A percentile compares a stretch with the other conserved stretches of the same genome.
Conservation (phyloP, 2,888 invertebrate genomes). For the Lycocerus yunnanus region DNA sequence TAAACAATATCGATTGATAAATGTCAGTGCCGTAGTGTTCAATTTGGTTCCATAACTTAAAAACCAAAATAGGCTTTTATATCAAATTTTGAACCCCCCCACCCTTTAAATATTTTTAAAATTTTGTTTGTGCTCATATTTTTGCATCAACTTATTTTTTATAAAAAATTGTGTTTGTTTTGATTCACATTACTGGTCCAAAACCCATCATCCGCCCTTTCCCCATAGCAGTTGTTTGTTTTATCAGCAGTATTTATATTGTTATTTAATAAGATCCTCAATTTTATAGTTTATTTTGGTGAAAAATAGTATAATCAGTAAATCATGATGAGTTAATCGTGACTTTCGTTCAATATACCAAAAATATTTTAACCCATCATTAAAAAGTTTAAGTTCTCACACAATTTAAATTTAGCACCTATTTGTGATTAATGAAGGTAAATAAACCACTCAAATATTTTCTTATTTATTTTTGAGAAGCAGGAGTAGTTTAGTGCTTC, state of each 20-base stretch:
- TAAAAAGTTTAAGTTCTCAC: not conserved
- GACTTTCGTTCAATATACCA: not conserved
- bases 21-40: not conserved
- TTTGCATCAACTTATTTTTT: too few relatives aligned
- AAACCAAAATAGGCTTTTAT: not conserved
- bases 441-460: not conserved
- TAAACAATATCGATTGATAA: not conserved
- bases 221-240: not conserved
- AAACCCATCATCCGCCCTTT: too few relatives aligned
- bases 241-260: not conserved
- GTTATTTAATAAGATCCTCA: not conserved
- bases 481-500: too few relatives aligned
- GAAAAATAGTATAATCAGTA: conserved; percentile 2
- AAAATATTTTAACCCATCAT: not conserved
- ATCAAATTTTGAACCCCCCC: not conserved
- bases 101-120: too few relatives aligned
- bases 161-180: too few relatives aligned
- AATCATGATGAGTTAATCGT: not conserved
- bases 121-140: too few relatives aligned
- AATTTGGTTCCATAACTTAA: not conserved
- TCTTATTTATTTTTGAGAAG: not conserved
- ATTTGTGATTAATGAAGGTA: not conserved
- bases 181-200: too few relatives aligned
- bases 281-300: not conserved
- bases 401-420: not conserved